A percentile compares a stretch with the other conserved stretches of the same genome.
Evolutionary conservation across 1,140 invertebrate species (phyloP).

Genomic region (Macrosteles quadrilineatus): DNA sequence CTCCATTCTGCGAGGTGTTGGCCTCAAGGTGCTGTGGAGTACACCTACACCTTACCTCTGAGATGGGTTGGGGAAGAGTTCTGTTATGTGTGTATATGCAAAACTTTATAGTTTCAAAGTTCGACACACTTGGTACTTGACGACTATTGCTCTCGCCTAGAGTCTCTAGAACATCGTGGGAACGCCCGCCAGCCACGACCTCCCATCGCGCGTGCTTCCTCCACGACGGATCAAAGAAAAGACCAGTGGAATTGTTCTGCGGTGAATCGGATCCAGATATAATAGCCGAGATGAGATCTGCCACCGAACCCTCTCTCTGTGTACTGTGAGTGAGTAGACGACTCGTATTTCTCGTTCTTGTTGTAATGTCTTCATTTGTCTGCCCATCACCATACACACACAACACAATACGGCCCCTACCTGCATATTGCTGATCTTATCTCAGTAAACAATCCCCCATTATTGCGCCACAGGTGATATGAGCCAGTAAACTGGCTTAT

Average conservation of each 20-base stretch:
- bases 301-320: not conserved
- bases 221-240: constrained; percentile 9
- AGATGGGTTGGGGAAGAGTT: too few species aligned
- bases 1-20: constrained; percentile 13
- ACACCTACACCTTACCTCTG: too few species aligned
- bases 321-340: too few species aligned
- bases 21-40: too few species aligned
- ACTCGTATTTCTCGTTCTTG: constrained; percentile 18
- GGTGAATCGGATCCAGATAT: constrained; percentile 22
- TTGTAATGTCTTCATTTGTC: constrained; percentile 20
- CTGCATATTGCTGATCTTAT: constrained; percentile 14
- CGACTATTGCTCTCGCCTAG: too few species aligned
- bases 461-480: constrained; percentile 8
- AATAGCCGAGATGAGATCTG: constrained; percentile 16
- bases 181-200: constrained; percentile 10
- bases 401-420: not conserved
- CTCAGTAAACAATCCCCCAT: not conserved
- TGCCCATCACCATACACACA: not conserved
- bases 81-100: too few species aligned
- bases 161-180: too few species aligned
- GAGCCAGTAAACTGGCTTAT: not conserved
- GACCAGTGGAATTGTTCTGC: constrained; percentile 19
- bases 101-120: too few species aligned
- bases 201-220: constrained; percentile 30
- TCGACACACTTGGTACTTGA: too few species aligned